Base-by-base conservation (phyloP, 2,888 invertebrate species). In the Acrocyrtus sp. region DNA sequence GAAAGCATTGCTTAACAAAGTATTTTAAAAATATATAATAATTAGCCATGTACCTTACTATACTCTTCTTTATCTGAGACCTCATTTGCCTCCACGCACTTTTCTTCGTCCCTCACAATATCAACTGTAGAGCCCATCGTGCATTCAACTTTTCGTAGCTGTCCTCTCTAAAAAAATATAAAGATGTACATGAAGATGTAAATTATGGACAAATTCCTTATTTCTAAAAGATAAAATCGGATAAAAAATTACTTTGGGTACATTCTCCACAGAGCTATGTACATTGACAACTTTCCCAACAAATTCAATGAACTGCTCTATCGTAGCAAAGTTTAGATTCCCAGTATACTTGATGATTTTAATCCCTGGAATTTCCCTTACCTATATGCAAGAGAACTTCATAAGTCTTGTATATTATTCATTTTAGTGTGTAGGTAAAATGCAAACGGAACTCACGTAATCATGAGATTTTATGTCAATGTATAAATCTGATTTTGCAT, bases 281-380 rank as follows among this genome's bases (percentile, higher is more conserved):
- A 61, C 45, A 19, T 70, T 61, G 2, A 69, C 45, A 4, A 70
- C 47, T 54, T 48, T 70, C 0, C 43, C n/a, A 4, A 70, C 62
- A 10, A n/a, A 34, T 43, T 70, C 62, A 41, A 61, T 57, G 41
- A 70, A 70, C 24, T 70, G 56, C n/a, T 88, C 87, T 78, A 89
- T 88, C 10, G 89, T 90, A 2, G 91, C 91, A 83, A 92, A 92
- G 85, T 91, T 92, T 24, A 92, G 83, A 0, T 90, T 90, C 0
- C 92, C 92, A 78, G 89, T 89, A 84, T 91, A 92, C 82, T 91
- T 91, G 84, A 92, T 90, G 77, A 93, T 91, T 83, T 90, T 92
- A 3, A 92, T 87, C 6, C 90, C 90, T 0, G 88, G 87, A 0
- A 92, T 84, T 83, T 92, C 91, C 80, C 89, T 87, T 0, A 90